Evolutionary conservation across 2,797 vertebrate species (phyloP).

Genomic region (Todus mexicanus): DNA sequence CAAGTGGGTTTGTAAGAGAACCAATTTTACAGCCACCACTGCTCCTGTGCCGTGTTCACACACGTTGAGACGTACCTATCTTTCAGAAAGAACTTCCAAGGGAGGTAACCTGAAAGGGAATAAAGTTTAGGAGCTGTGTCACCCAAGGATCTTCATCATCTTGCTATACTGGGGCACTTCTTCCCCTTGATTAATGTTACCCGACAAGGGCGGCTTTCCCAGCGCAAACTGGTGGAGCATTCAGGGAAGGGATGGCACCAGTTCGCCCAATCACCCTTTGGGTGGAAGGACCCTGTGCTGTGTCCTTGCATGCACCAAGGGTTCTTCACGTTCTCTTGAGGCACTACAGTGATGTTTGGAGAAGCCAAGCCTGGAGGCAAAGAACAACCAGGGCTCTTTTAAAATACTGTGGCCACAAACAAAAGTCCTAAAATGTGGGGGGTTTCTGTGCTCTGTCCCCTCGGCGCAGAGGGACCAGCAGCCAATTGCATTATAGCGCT

Average conservation of each 20-base stretch:
- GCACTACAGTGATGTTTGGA: neutral
- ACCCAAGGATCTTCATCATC: neutral
- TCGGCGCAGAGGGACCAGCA: conserved; percentile 26
- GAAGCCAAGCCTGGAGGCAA: conserved; percentile 37
- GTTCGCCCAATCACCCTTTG: neutral
- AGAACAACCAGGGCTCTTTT: neutral
- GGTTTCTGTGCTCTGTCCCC: neutral
- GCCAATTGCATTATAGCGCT: conserved; percentile 72
- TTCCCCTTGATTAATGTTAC: fast-evolving
- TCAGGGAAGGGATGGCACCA: neutral
- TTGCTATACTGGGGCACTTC: neutral
- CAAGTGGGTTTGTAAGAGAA: neutral
- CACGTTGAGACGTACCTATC: fast-evolving
- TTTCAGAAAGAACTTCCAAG: neutral
- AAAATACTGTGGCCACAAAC: neutral
- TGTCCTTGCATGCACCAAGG: fast-evolving
- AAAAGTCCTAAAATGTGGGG: neutral
- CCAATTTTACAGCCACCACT: neutral
- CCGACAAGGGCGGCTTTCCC: neutral
- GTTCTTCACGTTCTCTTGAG: neutral
- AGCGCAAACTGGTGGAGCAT: neutral
- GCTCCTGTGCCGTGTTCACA: neutral
- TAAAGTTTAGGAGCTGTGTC: neutral
- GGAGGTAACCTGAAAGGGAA: neutral
- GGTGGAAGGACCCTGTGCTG: neutral